Evolutionary conservation across 2,888 invertebrate genomes (phyloP), one percentile per base, ranked within the genome.

Genomic region (Sisyra nigra): DNA sequence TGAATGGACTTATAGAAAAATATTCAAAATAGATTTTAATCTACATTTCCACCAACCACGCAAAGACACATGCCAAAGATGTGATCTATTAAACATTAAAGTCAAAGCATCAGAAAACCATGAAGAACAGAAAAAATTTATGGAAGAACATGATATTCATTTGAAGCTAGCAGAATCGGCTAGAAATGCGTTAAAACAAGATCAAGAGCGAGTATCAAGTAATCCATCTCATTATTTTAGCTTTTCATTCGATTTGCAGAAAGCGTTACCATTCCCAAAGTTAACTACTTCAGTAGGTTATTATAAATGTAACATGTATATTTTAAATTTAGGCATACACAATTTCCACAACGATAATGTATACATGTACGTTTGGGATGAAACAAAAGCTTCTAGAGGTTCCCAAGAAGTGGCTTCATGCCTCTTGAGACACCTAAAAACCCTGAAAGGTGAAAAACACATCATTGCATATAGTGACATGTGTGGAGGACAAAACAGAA

Each of bases 221-320:
- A 30, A 30, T 30, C 31, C 31, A 30, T 8, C 8, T 8, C 8
- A 30, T 8, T 30, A 30, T 30, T 30, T 30, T 30, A 10, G 8
- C 8, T 30, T 30, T 10, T 30, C 31, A 8, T 30, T 46, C 42
- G 49, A 15, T n/a, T n/a, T n/a, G n/a, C n/a, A n/a, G n/a, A n/a
- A n/a, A n/a, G n/a, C n/a, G n/a, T n/a, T n/a, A n/a, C 50, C 50
- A 24, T 50, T 48, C 48, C 51, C 53, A 19, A 51, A 52, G 44
- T 46, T 54, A 15, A 44, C 49, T 30, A 44, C 46, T 46, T 52
- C 50, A 15, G 35, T 50, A 45, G 53, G 53, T 8, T 51, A 52
- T 49, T 51, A 52, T 46, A 54, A 53, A 45, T 46, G 51, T 32
- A 55, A 54, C 44, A 49, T 49, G 50, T 52, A 53, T 40, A 47